Evolutionary conservation across 1,140 invertebrate species (phyloP).

Genomic region (Hyles vespertilio): DNA sequence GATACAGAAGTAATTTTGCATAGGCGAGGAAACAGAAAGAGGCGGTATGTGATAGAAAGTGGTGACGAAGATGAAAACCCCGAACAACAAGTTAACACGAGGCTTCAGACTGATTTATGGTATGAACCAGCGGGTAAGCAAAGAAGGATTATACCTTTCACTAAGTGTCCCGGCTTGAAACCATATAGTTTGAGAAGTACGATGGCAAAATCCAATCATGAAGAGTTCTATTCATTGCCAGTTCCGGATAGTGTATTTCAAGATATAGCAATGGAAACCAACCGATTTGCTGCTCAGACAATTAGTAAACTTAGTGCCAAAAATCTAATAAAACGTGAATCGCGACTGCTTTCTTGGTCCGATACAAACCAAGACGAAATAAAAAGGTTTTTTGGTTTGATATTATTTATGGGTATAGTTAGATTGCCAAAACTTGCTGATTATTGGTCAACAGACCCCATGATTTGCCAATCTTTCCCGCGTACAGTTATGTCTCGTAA

Average conservation of each 20-base stretch:
- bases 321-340: slow-evolving; percentile 15
- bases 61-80: no score
- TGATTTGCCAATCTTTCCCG: slow-evolving; percentile 23
- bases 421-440: slow-evolving; percentile 26
- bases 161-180: slow-evolving; percentile 8
- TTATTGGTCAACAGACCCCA: slow-evolving; percentile 30
- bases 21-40: no score
- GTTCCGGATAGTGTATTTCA: slow-evolving; percentile 34
- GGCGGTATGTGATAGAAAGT: no score
- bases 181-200: slow-evolving; percentile 7
- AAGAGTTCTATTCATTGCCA: slow-evolving; percentile 40
- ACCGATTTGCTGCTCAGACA: slow-evolving; percentile 18
- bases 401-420: slow-evolving; percentile 32
- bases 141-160: slow-evolving; percentile 24
- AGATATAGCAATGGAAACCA: slow-evolving; percentile 21
- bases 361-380: slow-evolving; percentile 26
- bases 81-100: no score
- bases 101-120: slow-evolving; percentile 8
- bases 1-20: no score
- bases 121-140: slow-evolving; percentile 23
- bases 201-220: slow-evolving; percentile 15
- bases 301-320: slow-evolving; percentile 14
- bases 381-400: slow-evolving; percentile 28
- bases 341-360: slow-evolving; percentile 18
- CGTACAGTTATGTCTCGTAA: neutral